Base-by-base conservation (phyloP, 2,113 vertebrate species). In the Dasyurus viverrinus region DNA sequence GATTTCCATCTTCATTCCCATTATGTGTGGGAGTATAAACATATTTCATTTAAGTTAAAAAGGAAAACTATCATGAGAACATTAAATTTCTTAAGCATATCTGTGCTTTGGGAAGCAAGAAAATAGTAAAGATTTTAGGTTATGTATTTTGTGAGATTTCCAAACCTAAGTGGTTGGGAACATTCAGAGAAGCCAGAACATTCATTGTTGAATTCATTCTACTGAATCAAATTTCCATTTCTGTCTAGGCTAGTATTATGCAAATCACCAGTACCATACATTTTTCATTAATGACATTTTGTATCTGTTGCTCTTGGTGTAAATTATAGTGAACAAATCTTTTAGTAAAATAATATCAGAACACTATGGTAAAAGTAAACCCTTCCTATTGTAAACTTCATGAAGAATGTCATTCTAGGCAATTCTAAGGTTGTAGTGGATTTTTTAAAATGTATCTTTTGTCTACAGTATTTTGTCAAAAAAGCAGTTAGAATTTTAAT, bases 301-400 rank as follows among this genome's bases (percentile, higher is more conserved):
- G 55, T 93, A 93, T 76, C 36, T 76, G n/a, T 42, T 42, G n/a
- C 68, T 42, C n/a, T 42, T 42, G 36, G 42, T 90, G 27, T 91
- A 96, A 46, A 55, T 91, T 93, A 76, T 42, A 95, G 19, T 91
- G 50, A 93, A n/a, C 53, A 76, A 7, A 36, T 94, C 57, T 94
- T 95, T 55, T 14, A 47, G 91, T 46, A 95, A 60, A 60, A 76
- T 94, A 91, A 90, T 53, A 24, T 96, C 54, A 60, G 42, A 50
- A 42, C 53, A 96, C 54, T 92, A 76, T 89, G 47, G 95, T 36
- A 92, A 92, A 96, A 93, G 94, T 19, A 54, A 95, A 16, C 7
- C 47, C 30, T 27, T 84, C 91, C 22, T 48, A 84, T 53, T n/a
- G 54, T 11, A 25, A 57, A 12, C 23, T 46, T 76, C 22, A 92